phyloP scores from a whole-genome alignment of 2,888 invertebrate species.

The Hofmannophila pseudospretella region DNA sequence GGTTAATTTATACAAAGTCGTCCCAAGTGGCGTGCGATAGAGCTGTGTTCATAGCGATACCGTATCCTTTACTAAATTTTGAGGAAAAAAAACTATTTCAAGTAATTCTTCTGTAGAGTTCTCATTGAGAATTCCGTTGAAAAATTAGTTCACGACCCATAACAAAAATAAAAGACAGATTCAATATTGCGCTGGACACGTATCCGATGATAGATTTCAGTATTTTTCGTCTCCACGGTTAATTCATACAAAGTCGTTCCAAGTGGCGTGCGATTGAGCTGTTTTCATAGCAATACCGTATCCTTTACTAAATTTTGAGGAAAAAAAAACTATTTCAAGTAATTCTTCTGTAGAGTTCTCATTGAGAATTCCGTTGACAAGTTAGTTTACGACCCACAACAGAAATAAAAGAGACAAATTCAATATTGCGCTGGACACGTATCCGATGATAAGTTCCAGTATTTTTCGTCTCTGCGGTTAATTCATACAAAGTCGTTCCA shows the following conservation, averaged over 20 bases:
- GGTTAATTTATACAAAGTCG: constrained; percentile 59
- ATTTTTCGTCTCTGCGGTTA: constrained; percentile 54
- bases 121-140: too few species aligned
- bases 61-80: too few species aligned
- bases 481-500: constrained; percentile 50
- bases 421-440: constrained; percentile 34
- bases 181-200: constrained; percentile 33
- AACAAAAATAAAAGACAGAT: constrained; percentile 7
- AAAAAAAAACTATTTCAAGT: too few species aligned
- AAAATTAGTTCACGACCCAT: background rate
- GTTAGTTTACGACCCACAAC: constrained; percentile 1
- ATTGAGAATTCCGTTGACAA: too few species aligned
- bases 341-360: too few species aligned
- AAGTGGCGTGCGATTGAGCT: constrained; percentile 14
- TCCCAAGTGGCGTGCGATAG: constrained; percentile 17
- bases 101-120: too few species aligned
- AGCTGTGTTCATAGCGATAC: constrained; percentile 4
- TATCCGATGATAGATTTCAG: constrained; percentile 56
- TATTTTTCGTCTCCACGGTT: constrained; percentile 53
- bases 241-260: constrained; percentile 53
- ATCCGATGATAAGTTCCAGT: constrained; percentile 56
- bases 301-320: too few species aligned
- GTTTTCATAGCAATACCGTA: constrained; percentile 3
- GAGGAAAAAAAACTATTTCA: too few species aligned
- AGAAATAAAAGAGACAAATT: constrained; percentile 6